phyloP scores from a whole-genome alignment of 2,797 vertebrate species.

The Manis crassicaudata region DNA sequence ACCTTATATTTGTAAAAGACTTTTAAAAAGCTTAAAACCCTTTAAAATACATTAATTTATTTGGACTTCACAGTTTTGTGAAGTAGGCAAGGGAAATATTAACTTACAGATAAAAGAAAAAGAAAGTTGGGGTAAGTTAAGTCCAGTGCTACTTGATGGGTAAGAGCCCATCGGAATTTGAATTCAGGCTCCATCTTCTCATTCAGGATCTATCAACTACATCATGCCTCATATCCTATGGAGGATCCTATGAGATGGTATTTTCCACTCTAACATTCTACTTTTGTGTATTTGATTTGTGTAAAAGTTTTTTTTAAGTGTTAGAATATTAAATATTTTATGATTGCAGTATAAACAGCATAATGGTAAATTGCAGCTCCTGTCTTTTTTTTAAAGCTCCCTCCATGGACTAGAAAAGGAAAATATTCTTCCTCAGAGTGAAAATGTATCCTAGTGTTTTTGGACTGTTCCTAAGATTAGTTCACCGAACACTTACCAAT shows the following conservation, averaged over 20 bases:
- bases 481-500: conserved; percentile 28
- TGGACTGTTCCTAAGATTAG: conserved; percentile 25
- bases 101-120: neutral
- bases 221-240: neutral
- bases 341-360: neutral
- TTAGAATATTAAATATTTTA: neutral
- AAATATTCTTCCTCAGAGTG: conserved; percentile 17
- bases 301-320: neutral
- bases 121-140: neutral
- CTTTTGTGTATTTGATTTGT: conserved; percentile 37
- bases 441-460: conserved; percentile 51
- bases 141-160: neutral
- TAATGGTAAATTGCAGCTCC: neutral
- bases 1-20: conserved; percentile 2
- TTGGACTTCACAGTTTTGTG: neutral
- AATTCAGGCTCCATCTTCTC: neutral
- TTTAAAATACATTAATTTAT: conserved; percentile 28
- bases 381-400: neutral
- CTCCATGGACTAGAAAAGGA: neutral
- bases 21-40: neutral
- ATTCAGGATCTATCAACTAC: neutral
- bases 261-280: conserved; percentile 46
- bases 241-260: neutral
- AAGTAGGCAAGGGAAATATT: neutral
- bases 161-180: neutral